phyloP scores from a whole-genome alignment of 37 sponge, comb jelly and placozoan species.

The Diacarnus erythraeanus region DNA sequence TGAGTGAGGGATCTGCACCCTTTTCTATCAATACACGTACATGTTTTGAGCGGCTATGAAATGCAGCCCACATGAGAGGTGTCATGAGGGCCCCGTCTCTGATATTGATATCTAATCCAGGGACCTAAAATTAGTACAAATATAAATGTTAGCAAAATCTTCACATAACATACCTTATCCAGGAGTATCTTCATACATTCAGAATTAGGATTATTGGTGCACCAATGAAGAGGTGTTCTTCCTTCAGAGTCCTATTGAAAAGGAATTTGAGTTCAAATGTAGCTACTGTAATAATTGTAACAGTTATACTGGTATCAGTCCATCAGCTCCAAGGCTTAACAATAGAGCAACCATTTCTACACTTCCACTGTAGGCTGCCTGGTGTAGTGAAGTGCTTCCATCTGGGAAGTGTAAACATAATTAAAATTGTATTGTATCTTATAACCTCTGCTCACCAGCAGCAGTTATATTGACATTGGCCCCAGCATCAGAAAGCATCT shows the following conservation, averaged over 20 bases:
- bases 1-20: conserved; percentile 57
- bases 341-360: conserved; percentile 60
- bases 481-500: conserved; percentile 69
- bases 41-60: conserved; percentile 56
- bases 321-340: conserved; percentile 69
- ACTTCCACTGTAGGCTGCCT: conserved; percentile 66
- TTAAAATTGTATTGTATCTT: not conserved
- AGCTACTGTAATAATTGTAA: not conserved
- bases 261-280: no score
- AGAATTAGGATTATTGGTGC: conserved; percentile 53
- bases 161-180: conserved; percentile 44
- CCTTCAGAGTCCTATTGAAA: conserved; percentile 74
- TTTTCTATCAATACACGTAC: conserved; percentile 42
- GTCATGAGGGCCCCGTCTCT: conserved; percentile 73
- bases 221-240: conserved; percentile 78
- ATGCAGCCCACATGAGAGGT: conserved; percentile 91
- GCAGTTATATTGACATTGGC: conserved; percentile 57
- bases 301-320: conserved; percentile 40
- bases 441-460: conserved; percentile 49
- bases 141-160: not conserved
- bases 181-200: conserved; percentile 56
- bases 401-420: conserved; percentile 34
- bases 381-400: conserved; percentile 76
- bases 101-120: conserved; percentile 57
- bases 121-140: conserved; percentile 39